Base-by-base conservation (phyloP, 1,140 invertebrate species). In the Argopecten irradians region DNA sequence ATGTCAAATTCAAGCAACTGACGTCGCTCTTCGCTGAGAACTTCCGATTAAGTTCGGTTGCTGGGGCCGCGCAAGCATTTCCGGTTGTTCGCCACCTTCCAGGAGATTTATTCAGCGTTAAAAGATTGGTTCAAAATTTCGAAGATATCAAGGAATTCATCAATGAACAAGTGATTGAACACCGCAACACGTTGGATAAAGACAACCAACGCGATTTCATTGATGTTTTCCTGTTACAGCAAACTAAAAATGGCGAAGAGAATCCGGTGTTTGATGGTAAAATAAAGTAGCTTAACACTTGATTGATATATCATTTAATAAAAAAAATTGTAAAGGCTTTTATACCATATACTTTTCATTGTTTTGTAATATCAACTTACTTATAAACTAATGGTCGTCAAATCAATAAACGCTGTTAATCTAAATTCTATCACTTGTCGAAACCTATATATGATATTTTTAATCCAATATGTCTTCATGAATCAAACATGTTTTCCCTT, bases 171-270 rank as follows among this genome's bases (percentile, higher is more conserved):
- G 22, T 46, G 71, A 28, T 34, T 9, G 85, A 89, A 7, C 89
- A 92, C 35, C 84, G 84, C 33, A 82, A 85, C 55, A 89, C 41
- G 13, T 90, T 92, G 19, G 87, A 92, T 43, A 46, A 82, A 5
- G 36, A 84, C 1, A 89, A 91, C 39, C 84, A 89, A 16, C 88
- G 90, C 16, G 91, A 93, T 84, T 91, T 93, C 33, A 91, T 93
- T 22, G 93, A 93, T 71, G 88, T 87, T 22, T 93, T 93, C 83
- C 82, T 93, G 39, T 86, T 89, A 41, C 0, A 96, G 97, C 22
- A 98, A 99, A 93, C 99, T 98, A 0, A 46, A 46, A 11, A 19
- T 46, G 43, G 43, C 43, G 19, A 46, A 19, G 43, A 46, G 2
- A 19, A 46, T 2, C 43, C 9, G 14, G 22, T 46, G 2, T 46